Percentiles rank a stretch among this genome's conserved stretches.
Evolutionary conservation across 2,797 vertebrate genomes (phyloP).

Genomic region (Acestrorhynchus altus): DNA sequence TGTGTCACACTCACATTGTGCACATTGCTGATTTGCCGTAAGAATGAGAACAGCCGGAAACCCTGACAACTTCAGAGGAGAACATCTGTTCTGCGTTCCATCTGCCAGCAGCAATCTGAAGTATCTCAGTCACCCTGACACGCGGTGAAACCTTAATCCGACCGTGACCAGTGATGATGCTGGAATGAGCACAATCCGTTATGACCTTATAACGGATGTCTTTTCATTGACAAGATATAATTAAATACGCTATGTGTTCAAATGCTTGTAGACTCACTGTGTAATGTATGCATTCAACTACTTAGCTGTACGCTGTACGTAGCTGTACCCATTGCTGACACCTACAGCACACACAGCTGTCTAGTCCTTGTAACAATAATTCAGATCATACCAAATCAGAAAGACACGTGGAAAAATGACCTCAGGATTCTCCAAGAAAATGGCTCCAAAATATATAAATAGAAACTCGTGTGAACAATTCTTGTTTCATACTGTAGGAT

Average conservation of each 20-base stretch:
- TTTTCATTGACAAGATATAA: neutral
- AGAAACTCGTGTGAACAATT: neutral
- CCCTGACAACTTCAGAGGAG: slow-evolving; percentile 57
- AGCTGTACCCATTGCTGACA: no score
- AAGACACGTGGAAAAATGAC: slow-evolving; percentile 14
- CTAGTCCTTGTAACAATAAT: no score
- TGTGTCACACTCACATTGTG: slow-evolving; percentile 48
- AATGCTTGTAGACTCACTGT: no score
- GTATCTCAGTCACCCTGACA: slow-evolving; percentile 20
- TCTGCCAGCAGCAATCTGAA: slow-evolving; percentile 55
- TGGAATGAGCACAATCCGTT: neutral
- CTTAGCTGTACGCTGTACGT: no score
- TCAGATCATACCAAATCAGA: slow-evolving; percentile 18
- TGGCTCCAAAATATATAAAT: slow-evolving; percentile 3
- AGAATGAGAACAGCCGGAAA: slow-evolving; percentile 59
- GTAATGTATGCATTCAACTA: no score
- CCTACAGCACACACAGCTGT: no score
- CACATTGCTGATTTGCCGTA: slow-evolving; percentile 59
- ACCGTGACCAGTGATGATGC: neutral
- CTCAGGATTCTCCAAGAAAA: slow-evolving; percentile 23
- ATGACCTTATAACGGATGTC: neutral
- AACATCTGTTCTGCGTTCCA: slow-evolving; percentile 65
- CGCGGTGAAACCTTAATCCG: neutral
- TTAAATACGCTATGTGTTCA: no score
- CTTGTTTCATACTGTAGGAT: no score